Percentiles rank a stretch among this genome's conserved stretches.
phyloP scores from a whole-genome alignment of 1,140 invertebrate genomes.

The Chironomus striatipennis region DNA sequence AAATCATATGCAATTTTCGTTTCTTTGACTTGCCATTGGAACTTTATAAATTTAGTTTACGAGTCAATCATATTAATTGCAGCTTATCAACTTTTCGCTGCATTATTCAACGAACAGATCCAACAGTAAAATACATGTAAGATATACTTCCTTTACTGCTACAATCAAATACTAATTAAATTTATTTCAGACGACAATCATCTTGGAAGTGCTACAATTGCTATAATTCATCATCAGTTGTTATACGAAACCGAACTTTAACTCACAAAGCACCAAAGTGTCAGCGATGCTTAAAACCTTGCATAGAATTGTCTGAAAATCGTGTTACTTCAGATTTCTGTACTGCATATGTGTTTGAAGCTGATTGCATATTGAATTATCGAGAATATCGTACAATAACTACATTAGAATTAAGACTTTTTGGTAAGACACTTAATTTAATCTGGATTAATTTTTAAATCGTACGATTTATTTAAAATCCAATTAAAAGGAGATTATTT shows the following conservation, averaged over 20 bases:
- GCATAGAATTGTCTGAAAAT: background rate
- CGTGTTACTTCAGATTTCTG: background rate
- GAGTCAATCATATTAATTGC: background rate
- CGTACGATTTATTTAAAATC: too few relatives aligned
- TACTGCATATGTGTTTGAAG: background rate
- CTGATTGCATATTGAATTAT: background rate
- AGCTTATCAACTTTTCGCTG: background rate
- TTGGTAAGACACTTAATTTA: background rate
- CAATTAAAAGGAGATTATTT: too few relatives aligned
- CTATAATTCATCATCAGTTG: background rate
- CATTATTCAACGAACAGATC: background rate
- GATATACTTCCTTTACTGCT: background rate
- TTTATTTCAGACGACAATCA: background rate
- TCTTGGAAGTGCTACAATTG: background rate
- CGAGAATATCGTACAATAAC: background rate
- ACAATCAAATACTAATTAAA: background rate
- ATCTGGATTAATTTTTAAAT: too few relatives aligned
- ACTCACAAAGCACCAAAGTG: conserved; percentile 12
- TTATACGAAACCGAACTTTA: background rate
- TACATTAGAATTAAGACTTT: background rate
- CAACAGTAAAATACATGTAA: background rate
- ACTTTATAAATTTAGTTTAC: background rate
- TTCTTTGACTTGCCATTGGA: background rate
- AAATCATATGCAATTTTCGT: background rate
- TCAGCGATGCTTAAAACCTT: background rate